phyloP scores from a whole-genome alignment of 2,113 vertebrate genomes.

The Platysteira castanea region DNA sequence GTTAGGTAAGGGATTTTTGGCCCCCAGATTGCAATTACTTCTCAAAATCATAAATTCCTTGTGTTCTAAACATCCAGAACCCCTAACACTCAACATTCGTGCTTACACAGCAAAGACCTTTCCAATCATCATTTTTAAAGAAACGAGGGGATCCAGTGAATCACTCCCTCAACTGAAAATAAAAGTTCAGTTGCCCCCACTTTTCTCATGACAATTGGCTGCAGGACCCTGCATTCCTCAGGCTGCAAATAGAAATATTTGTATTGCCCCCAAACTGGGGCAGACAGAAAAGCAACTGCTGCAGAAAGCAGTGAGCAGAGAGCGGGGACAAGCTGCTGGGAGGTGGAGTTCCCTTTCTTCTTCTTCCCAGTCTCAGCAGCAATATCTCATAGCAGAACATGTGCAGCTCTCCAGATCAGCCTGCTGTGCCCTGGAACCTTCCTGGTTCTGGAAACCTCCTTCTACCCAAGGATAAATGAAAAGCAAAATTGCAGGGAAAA shows the following conservation, averaged over 20 bases:
- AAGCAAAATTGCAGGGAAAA: neutral
- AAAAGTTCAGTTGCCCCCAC: neutral
- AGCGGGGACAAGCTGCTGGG: accelerated
- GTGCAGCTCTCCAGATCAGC: neutral
- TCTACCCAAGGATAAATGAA: neutral
- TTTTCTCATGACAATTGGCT: neutral
- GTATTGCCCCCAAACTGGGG: neutral
- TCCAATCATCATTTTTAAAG: neutral
- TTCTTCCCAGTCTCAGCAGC: neutral
- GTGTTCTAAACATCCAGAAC: neutral
- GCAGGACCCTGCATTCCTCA: neutral
- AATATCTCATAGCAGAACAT: accelerated
- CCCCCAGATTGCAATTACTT: neutral
- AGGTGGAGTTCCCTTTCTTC: neutral
- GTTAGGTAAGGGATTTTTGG: neutral
- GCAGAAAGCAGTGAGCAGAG: neutral
- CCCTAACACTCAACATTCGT: neutral
- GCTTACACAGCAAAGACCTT: neutral
- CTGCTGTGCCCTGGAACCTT: neutral
- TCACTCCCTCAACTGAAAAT: neutral
- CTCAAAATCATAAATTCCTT: neutral
- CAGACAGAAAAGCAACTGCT: neutral
- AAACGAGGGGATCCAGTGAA: neutral
- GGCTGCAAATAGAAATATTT: neutral
- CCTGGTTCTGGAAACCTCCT: neutral